These are phyloP conservation scores for Tipula confusa DNA, from an alignment of 2,888 invertebrate species.

Conservation along the genomic window DNA sequence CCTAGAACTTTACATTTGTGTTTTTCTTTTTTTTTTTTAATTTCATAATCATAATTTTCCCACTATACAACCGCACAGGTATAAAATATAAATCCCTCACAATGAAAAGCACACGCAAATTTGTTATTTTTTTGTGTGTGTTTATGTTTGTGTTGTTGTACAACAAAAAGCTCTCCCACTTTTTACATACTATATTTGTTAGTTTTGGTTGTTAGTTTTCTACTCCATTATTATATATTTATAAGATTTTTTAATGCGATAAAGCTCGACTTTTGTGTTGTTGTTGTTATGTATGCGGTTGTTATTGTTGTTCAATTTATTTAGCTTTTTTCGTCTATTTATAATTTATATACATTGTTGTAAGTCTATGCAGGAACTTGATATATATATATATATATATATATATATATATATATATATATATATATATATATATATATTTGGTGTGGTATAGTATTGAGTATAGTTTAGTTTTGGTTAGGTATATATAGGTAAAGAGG, in stretches of 20 bases:
- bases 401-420: too few species aligned
- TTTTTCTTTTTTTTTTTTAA: neutral
- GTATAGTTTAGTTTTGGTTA: neutral
- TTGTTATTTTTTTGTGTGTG: neutral
- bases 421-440: too few species aligned
- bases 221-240: neutral
- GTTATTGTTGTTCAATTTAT: constrained; percentile 25
- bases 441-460: too few species aligned
- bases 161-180: neutral
- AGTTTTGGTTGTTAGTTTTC: neutral
- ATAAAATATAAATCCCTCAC: neutral
- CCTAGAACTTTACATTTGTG: neutral
- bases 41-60: neutral
- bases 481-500: neutral
- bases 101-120: constrained; percentile 12
- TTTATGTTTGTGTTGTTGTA: neutral
- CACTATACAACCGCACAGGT: neutral
- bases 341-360: neutral
- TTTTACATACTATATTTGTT: neutral
- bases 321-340: constrained; percentile 4
- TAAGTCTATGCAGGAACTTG: neutral
- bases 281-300: neutral
- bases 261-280: neutral
- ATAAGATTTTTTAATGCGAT: constrained; percentile 14
- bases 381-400: neutral